phyloP scores from a whole-genome alignment of 2,888 invertebrate species.

The Leucozona laternaria region DNA sequence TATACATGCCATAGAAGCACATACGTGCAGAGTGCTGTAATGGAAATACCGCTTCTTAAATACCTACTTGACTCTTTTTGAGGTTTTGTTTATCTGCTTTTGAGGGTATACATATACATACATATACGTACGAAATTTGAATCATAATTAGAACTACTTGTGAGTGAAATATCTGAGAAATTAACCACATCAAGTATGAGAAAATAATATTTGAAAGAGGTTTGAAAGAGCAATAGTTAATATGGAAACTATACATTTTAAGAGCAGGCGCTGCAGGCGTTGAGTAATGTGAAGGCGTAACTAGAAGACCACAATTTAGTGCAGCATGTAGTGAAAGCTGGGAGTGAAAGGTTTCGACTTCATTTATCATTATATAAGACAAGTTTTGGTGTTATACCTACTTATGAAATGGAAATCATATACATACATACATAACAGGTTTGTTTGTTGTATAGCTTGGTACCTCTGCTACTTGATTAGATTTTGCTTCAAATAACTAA shows the following conservation, averaged over 20 bases:
- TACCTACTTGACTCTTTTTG: slow-evolving; percentile 6
- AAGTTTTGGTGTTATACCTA: too few relatives aligned
- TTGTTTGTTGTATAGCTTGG: too few relatives aligned
- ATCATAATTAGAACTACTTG: slow-evolving; percentile 33
- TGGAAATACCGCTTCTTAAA: not conserved
- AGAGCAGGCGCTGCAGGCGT: not conserved
- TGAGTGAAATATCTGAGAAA: not conserved
- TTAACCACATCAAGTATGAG: not conserved
- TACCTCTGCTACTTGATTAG: too few relatives aligned
- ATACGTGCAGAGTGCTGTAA: not conserved
- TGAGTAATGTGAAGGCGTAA: not conserved
- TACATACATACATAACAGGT: too few relatives aligned
- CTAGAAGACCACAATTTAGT: not conserved
- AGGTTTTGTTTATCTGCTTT: slow-evolving; percentile 8
- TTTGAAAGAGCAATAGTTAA: too few relatives aligned
- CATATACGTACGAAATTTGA: slow-evolving; percentile 31
- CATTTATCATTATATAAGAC: too few relatives aligned
- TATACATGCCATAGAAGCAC: not conserved
- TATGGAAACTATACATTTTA: too few relatives aligned
- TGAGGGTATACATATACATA: too few relatives aligned
- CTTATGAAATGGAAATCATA: too few relatives aligned
- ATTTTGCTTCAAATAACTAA: too few relatives aligned
- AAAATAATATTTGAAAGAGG: not conserved
- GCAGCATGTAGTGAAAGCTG: too few relatives aligned
- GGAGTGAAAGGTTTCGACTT: not conserved